Conservation (phyloP, 1,140 invertebrate genomes). For the Melipona quadrifasciata region DNA sequence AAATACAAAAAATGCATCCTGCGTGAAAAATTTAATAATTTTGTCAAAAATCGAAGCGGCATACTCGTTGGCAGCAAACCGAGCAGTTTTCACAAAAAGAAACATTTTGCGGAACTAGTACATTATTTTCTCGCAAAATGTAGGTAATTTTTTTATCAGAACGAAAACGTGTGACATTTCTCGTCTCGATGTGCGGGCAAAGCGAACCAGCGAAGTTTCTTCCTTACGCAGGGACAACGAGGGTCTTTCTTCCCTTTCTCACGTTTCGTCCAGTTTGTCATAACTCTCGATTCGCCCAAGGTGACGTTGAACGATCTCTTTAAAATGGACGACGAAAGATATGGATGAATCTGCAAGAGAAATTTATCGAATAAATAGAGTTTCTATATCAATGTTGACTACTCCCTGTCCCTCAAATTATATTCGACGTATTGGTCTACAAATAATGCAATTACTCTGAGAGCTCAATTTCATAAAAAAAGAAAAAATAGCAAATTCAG, state of each 20-base stretch:
- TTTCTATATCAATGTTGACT: not conserved
- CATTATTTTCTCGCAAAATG: not conserved
- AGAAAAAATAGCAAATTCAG: not conserved
- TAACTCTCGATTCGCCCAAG: slow-evolving; percentile 41
- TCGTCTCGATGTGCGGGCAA: slow-evolving; percentile 8
- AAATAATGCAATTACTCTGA: not conserved
- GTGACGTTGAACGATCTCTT: slow-evolving; percentile 59
- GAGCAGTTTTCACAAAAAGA: not conserved
- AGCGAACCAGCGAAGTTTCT: slow-evolving; percentile 55
- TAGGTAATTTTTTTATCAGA: not conserved
- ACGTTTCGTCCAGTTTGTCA: not conserved
- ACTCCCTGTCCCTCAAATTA: not conserved
- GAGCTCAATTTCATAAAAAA: not conserved
- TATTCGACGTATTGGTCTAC: not conserved
- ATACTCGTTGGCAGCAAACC: not conserved
- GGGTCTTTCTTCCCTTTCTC: not conserved
- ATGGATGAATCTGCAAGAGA: slow-evolving; percentile 56
- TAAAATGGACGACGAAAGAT: slow-evolving; percentile 49
- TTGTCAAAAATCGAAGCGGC: no score
- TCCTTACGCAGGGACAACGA: slow-evolving; percentile 12
- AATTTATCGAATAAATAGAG: not conserved
- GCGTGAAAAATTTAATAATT: no score
- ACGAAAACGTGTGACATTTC: slow-evolving; percentile 15
- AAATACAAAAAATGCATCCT: not conserved
- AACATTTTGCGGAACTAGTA: not conserved